Conservation (phyloP, 2,113 vertebrate genomes). For the Mormyrus lacerda region DNA sequence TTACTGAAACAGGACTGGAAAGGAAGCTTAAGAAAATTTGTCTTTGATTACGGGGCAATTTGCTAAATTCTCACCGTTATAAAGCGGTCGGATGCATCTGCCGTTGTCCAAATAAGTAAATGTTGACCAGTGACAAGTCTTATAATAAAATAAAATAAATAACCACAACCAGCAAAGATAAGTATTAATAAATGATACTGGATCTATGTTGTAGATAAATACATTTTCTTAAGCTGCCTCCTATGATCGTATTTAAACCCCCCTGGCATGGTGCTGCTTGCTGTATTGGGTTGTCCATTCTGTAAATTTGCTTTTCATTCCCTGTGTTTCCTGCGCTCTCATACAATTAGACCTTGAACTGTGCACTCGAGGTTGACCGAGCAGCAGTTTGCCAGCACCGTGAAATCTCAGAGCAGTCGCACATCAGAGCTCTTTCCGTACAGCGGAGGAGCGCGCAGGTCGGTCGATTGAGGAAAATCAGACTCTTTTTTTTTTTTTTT, state of each 20-base stretch:
- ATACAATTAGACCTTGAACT: background rate
- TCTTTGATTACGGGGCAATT: background rate
- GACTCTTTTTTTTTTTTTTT: background rate
- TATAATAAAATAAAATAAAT: background rate
- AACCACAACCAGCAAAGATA: background rate
- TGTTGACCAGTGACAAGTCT: background rate
- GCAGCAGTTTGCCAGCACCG: background rate
- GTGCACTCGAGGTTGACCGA: background rate
- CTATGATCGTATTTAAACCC: background rate
- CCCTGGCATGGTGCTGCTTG: conserved; percentile 5
- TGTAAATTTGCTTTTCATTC: conserved; percentile 18
- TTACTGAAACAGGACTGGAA: background rate
- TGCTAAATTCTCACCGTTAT: background rate
- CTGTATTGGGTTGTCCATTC: conserved; percentile 10
- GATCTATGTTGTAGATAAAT: background rate
- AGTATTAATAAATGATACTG: background rate
- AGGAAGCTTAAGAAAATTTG: conserved; percentile 17
- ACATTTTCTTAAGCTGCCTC: conserved; percentile 5
- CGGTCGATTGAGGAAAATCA: background rate
- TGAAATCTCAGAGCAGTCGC: background rate
- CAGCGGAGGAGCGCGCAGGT: background rate
- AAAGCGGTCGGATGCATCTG: background rate
- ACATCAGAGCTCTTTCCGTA: background rate
- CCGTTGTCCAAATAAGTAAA: background rate
- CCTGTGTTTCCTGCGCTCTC: conserved; percentile 2